Conservation (phyloP, 35 echinoderm and acorn worm species). For the Patiria miniata region DNA sequence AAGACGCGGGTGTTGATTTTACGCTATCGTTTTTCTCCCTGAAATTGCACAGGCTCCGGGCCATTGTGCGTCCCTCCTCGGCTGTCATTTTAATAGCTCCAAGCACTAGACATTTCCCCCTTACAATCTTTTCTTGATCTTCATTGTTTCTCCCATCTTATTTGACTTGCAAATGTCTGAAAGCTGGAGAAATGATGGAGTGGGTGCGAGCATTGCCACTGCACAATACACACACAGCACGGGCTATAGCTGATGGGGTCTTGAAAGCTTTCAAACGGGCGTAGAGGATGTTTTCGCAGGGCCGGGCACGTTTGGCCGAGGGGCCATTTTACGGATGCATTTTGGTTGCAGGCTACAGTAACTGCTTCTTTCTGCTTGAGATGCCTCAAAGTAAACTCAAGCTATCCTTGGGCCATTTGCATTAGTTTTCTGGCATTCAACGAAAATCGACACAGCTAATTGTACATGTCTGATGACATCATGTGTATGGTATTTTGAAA, state of each 20-base stretch:
- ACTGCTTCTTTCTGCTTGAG: too few species aligned
- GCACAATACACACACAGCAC: not conserved
- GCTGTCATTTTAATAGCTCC: constrained; percentile 24
- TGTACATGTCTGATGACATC: too few species aligned
- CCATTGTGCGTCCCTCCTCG: not conserved
- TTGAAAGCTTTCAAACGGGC: not conserved
- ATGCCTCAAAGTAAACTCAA: too few species aligned
- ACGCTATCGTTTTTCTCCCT: not conserved
- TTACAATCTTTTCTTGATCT: not conserved
- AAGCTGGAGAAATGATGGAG: not conserved
- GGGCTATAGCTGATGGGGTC: not conserved
- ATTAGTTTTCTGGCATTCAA: too few species aligned
- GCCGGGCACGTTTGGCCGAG: not conserved
- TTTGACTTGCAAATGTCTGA: constrained; percentile 17
- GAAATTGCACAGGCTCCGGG: not conserved
- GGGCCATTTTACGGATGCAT: not conserved
- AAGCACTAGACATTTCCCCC: not conserved
- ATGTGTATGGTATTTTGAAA: too few species aligned
- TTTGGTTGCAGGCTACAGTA: too few species aligned
- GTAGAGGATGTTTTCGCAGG: not conserved
- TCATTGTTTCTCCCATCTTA: not conserved
- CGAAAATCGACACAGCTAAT: too few species aligned
- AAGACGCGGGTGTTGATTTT: constrained; percentile 18
- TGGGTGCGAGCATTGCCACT: not conserved
- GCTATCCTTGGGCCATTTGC: too few species aligned